Base-by-base conservation (phyloP, 2,797 vertebrate species). In the Chelonia mydas region DNA sequence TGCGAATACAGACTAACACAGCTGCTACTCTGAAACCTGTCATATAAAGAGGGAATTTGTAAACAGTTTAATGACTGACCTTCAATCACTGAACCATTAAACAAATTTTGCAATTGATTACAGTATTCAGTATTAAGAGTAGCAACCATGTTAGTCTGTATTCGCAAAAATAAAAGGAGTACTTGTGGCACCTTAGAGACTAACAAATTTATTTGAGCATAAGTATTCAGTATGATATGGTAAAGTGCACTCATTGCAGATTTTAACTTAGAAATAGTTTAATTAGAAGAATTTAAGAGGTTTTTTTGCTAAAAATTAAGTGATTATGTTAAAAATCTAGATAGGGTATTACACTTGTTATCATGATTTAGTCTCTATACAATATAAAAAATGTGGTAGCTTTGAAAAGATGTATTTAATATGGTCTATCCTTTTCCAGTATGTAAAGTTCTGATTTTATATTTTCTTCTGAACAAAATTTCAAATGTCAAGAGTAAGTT, bases 201-300 rank as follows among this genome's bases (percentile, higher is more conserved):
- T 41, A 41, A 41, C 41, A 41, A 41, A 41, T 41, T 41, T 41
- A 41, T 41, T 41, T 41, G 41, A 41, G 5, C 41, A 41, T 41
- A 41, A 10, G 6, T 45, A 74, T n/a, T 82, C 1, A 2, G 15
- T n/a, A 50, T 0, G 55, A 51, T 37, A 61, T 7, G 78, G 31
- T 27, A 53, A 41, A 21, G 81, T 0, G 1, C 59, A 77, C 0
- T 0, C 23, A 81, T 33, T 11, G 27, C 31, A 25, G 77, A 83
- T 76, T 11, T 83, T 55, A 80, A 89, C 31, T 16, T 49, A 61
- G 47, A 19, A 87, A 77, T 47, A 33, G 65, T 53, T 47, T 37
- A 84, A 16, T 11, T 10, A 33, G 50, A 51, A 47, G 11, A 47
- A 47, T 68, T n/a, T 68, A 74, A 76, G 45, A 76, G 25, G 72